Base-by-base conservation (phyloP, 2,113 vertebrate genomes). In the Triplophysa dalaica region DNA sequence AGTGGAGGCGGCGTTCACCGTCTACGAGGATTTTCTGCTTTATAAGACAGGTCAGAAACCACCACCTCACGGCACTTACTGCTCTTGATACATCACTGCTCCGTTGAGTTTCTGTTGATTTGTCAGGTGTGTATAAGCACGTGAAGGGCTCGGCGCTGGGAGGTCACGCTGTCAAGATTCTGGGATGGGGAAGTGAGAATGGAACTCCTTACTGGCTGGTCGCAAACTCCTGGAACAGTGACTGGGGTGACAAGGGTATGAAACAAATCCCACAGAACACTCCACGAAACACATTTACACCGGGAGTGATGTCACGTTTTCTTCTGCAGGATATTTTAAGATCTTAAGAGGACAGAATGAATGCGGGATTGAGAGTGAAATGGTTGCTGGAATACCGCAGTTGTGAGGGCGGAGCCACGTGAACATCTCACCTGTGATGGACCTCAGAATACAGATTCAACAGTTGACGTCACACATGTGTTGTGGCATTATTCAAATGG, bases 181-280 rank as follows among this genome's bases (percentile, higher is more conserved):
- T 98, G 60, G 96, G 97, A 86, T 98, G 96, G 96, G 96, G 97
- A 0, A 86, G 88, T 38, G 96, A 98, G 77, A 84, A 94, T 0
- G 89, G 82, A 62, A 94, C 90, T 0, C 95, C 94, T 0, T 98
- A 97, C 89, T 98, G 97, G 96, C 85, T 98, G 87, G 94, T 87
- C 0, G 96, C 95, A 54, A 98, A 98, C 90, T 98, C 96, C 84
- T 98, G 96, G 96, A 98, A 98, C 87, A 91, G 87, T 0, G 97
- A 98, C 90, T 98, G 96, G 97, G 96, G 97, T 7, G 94, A 97
- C 68, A 92, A 93, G 0, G 97, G 96, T 98, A 65, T n/a, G n/a
- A n/a, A 58, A n/a, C 50, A 19, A 54, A 54, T 17, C 50, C 50
- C 50, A 17, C 14, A 54, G 14, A 17, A 6, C 50, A 19, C 48